Conservation (phyloP, 2,113 vertebrate species). For the Aphyosemion australe region DNA sequence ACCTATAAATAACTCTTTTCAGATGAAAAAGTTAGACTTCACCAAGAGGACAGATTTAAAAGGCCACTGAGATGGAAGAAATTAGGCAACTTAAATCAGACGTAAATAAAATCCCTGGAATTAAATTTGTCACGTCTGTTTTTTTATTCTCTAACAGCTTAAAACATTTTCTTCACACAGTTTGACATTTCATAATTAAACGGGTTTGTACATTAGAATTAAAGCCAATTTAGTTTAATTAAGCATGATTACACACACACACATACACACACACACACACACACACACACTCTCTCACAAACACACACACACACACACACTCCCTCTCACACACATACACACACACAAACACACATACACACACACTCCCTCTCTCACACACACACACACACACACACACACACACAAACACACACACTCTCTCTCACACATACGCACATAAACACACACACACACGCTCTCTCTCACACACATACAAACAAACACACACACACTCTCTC, state of each 20-base stretch:
- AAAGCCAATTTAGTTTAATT: background rate
- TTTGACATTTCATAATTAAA: background rate
- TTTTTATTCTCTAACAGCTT: background rate
- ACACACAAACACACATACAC: too few species aligned
- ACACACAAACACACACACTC: too few species aligned
- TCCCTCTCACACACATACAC: too few species aligned
- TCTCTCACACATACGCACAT: too few species aligned
- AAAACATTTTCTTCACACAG: background rate
- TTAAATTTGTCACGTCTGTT: slow-evolving; percentile 2
- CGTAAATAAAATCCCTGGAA: slow-evolving; percentile 12
- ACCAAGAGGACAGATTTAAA: background rate
- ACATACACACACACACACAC: too few species aligned
- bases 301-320: too few species aligned
- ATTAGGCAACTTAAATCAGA: background rate
- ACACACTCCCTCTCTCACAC: too few species aligned
- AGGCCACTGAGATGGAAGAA: background rate
- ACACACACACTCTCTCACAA: too few species aligned
- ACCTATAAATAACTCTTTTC: accelerated
- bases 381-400: too few species aligned
- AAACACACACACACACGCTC: too few species aligned
- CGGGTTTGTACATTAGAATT: background rate
- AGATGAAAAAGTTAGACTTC: background rate
- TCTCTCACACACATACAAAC: too few species aligned
- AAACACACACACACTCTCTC: too few species aligned
- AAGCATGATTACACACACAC: background rate